Evolutionary conservation across 2,888 invertebrate genomes (phyloP).

Genomic region (Perdita meconis): DNA sequence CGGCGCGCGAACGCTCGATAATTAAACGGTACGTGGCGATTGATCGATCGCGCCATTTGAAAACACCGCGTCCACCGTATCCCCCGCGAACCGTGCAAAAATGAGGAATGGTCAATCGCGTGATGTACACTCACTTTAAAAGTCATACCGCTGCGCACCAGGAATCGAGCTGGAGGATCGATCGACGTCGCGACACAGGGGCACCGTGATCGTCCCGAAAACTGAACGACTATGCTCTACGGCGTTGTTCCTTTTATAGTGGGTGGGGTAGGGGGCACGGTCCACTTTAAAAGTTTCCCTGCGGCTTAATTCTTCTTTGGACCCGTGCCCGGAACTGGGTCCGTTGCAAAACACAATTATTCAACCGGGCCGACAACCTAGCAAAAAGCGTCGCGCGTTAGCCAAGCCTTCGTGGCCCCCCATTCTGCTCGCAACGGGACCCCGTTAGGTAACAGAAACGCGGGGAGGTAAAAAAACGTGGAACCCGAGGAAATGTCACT

Average conservation of each 20-base stretch:
- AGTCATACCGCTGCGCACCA: constrained; percentile 46
- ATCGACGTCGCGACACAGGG: constrained; percentile 42
- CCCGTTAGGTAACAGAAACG: constrained; percentile 53
- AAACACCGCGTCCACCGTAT: constrained; percentile 7
- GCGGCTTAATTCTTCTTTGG: constrained; percentile 67
- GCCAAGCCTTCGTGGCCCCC: constrained; percentile 54
- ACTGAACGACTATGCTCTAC: constrained; percentile 41
- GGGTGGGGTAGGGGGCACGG: too few species aligned
- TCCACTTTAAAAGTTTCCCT: constrained; percentile 67
- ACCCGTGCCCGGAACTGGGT: constrained; percentile 64
- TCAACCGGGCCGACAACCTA: constrained; percentile 69
- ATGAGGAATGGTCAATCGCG: constrained; percentile 40
- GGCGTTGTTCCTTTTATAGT: constrained; percentile 68
- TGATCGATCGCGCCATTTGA: constrained; percentile 27
- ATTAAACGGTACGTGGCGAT: constrained; percentile 43
- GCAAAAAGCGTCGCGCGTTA: constrained; percentile 67
- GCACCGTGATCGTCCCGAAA: constrained; percentile 47
- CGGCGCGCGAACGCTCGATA: constrained; percentile 15
- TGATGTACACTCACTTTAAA: constrained; percentile 67
- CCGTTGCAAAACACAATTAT: constrained; percentile 80
- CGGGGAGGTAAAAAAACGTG: constrained; percentile 46
- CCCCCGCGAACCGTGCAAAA: constrained; percentile 13
- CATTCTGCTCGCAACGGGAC: constrained; percentile 61
- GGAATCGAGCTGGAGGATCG: neutral
- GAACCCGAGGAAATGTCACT: constrained; percentile 45